Evolutionary conservation across 1,140 invertebrate species (phyloP).

Genomic region (Drosophila repleta): DNA sequence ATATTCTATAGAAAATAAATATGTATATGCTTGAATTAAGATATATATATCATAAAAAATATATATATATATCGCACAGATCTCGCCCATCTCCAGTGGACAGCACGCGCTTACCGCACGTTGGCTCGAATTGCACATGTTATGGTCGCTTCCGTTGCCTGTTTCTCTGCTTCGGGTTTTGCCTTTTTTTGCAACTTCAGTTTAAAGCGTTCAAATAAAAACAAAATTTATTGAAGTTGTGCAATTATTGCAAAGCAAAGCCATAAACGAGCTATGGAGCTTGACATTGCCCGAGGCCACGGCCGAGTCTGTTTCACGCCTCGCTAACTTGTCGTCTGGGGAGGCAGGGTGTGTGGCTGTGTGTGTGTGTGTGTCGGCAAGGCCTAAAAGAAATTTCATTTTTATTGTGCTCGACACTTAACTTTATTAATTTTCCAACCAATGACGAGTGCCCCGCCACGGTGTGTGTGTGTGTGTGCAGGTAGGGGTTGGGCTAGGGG

Average conservation of each 20-base stretch:
- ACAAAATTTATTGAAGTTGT: slow-evolving; percentile 71
- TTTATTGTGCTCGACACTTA: slow-evolving; percentile 80
- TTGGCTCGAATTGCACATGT: slow-evolving; percentile 22
- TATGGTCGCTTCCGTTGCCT: slow-evolving; percentile 19
- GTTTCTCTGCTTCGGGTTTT: neutral
- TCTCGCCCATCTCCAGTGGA: neutral
- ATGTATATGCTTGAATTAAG: no score
- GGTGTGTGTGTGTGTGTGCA: neutral
- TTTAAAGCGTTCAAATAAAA: slow-evolving; percentile 58
- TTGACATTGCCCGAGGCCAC: slow-evolving; percentile 47
- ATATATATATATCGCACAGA: neutral
- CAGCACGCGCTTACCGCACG: neutral
- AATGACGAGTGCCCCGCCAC: slow-evolving; percentile 53
- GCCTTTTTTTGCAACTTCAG: slow-evolving; percentile 20
- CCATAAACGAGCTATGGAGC: slow-evolving; percentile 60
- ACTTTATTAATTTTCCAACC: slow-evolving; percentile 79
- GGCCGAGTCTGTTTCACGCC: slow-evolving; percentile 59
- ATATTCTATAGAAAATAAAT: neutral
- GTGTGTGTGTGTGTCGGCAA: slow-evolving; percentile 3
- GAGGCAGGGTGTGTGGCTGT: slow-evolving; percentile 6
- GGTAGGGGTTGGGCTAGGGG: neutral
- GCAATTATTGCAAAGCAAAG: slow-evolving; percentile 78
- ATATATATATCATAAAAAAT: slow-evolving; percentile 1
- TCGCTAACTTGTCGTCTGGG: slow-evolving; percentile 61
- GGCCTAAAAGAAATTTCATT: slow-evolving; percentile 58